These are phyloP conservation scores for Pseudanteris insignis DNA, from an alignment of 2,888 invertebrate genomes.

Conservation along the genomic window DNA sequence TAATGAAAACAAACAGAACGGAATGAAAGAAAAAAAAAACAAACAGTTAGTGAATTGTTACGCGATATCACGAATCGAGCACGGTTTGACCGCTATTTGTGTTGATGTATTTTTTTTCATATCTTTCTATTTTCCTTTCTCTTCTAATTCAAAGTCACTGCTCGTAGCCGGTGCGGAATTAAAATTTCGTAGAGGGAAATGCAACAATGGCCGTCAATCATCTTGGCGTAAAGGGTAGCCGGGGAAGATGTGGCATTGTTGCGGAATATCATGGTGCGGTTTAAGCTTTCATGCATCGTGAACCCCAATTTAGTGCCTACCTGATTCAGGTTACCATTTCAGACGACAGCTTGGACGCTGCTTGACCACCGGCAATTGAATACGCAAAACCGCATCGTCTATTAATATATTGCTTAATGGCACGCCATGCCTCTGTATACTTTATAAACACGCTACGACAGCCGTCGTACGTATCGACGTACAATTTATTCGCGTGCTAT, in stretches of 20 bases:
- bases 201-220: slow-evolving; percentile 53
- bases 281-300: slow-evolving; percentile 43
- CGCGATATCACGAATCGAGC: too few species aligned
- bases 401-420: slow-evolving; percentile 30
- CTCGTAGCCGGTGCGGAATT: slow-evolving; percentile 15
- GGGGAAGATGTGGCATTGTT: slow-evolving; percentile 49
- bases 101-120: too few species aligned
- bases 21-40: too few species aligned
- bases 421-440: slow-evolving; percentile 13
- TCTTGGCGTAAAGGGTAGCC: slow-evolving; percentile 41
- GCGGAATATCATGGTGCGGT: slow-evolving; percentile 46
- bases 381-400: slow-evolving; percentile 31
- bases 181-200: slow-evolving; percentile 35
- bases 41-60: too few species aligned
- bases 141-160: slow-evolving; percentile 20
- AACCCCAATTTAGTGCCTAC: slow-evolving; percentile 29
- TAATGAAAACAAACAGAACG: too few species aligned
- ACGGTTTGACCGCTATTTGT: too few species aligned
- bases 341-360: slow-evolving; percentile 39
- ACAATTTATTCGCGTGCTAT: slow-evolving; percentile 1
- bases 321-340: slow-evolving; percentile 38
- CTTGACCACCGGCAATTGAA: slow-evolving; percentile 36
- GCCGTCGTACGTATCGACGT: too few species aligned
- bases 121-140: too few species aligned
- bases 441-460: slow-evolving; percentile 7